Percentiles rank a stretch among this genome's conserved stretches.
Conservation (phyloP, 2,797 vertebrate species). For the Ctenopoma multispine region DNA sequence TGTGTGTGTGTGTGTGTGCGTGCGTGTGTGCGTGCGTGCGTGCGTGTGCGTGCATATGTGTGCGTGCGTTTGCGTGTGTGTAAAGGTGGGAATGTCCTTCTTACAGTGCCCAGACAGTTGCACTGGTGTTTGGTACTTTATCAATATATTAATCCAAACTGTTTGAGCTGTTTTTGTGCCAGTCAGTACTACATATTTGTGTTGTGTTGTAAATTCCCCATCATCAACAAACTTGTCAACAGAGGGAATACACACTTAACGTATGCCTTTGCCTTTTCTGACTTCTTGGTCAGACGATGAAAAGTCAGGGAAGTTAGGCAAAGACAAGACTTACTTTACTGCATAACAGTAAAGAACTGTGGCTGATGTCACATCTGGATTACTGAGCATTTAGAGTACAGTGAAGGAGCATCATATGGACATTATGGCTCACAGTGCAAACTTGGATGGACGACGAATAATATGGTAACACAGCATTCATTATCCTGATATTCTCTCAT, state of each 20-base stretch:
- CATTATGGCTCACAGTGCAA: not conserved
- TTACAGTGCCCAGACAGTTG: not conserved
- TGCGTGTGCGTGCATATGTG: not conserved
- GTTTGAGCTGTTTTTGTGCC: slow-evolving; percentile 22
- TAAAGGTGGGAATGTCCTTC: not conserved
- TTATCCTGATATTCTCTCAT: not conserved
- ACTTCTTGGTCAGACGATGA: not conserved
- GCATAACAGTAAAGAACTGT: not conserved
- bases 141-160: slow-evolving; percentile 36
- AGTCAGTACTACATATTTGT: slow-evolving; percentile 19
- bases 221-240: not conserved
- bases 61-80: not conserved
- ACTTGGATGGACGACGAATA: not conserved
- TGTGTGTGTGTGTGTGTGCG: not conserved
- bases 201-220: slow-evolving; percentile 26
- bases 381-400: not conserved
- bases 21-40: not conserved
- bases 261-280: not conserved
- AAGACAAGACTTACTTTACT: not conserved
- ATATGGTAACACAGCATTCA: slow-evolving; percentile 14
- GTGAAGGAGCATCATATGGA: not conserved
- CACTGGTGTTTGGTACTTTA: slow-evolving; percentile 30
- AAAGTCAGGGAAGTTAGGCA: not conserved
- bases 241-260: slow-evolving; percentile 7
- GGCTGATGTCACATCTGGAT: not conserved